A percentile compares a stretch with the other conserved stretches of the same genome.
Conservation (phyloP, 2,797 vertebrate species). For the Etheostoma nigrum region DNA sequence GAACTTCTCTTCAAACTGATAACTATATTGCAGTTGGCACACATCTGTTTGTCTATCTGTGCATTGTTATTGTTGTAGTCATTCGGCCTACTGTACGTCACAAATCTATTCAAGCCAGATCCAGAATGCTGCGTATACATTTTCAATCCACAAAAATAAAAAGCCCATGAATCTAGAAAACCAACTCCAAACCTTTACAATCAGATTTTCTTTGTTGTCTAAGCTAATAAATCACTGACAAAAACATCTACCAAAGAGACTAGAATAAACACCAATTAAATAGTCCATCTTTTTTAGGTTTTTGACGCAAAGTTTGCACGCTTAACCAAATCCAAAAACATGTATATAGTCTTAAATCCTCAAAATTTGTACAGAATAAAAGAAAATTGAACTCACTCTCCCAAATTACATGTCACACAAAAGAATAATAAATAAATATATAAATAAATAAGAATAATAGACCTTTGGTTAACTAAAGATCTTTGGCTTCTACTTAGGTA, state of each 20-base stretch:
- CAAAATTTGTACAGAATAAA: background rate
- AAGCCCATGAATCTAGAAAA: background rate
- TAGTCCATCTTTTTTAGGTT: background rate
- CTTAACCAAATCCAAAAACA: background rate
- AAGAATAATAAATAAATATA: no score
- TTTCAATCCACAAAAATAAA: background rate
- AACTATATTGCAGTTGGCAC: background rate
- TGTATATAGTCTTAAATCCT: background rate
- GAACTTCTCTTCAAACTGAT: background rate
- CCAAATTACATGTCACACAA: background rate
- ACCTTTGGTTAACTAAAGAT: background rate
- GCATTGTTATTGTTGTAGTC: background rate
- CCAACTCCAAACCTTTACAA: background rate
- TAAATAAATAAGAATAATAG: background rate
- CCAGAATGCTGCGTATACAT: background rate
- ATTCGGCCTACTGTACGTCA: background rate
- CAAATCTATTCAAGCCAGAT: background rate
- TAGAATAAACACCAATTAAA: background rate
- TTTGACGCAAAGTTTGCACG: background rate
- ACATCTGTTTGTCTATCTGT: background rate
- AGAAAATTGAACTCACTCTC: background rate
- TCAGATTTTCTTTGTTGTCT: background rate
- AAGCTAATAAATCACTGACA: background rate
- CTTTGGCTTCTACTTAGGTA: background rate
- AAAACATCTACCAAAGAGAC: background rate